Percentiles rank a stretch among this genome's conserved stretches.
These are phyloP conservation scores for Gopherus evgoodei DNA, from an alignment of 2,113 vertebrate genomes.

Conservation along the genomic window DNA sequence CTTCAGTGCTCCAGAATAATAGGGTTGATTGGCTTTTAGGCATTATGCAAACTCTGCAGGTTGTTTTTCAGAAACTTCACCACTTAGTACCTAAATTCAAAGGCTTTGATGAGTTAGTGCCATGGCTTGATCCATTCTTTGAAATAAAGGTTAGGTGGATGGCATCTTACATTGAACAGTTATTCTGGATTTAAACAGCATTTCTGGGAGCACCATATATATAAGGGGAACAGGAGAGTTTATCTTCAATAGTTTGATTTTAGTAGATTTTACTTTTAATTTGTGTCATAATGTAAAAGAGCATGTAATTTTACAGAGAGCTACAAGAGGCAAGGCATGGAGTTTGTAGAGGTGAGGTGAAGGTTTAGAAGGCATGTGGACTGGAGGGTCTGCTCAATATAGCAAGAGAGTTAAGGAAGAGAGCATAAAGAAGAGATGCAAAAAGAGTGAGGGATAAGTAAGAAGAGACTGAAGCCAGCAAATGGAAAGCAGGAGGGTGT, in stretches of 20 bases:
- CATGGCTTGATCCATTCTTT: neutral
- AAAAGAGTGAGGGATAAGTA: neutral
- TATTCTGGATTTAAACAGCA: neutral
- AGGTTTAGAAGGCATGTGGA: neutral
- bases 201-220: neutral
- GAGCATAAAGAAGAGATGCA: neutral
- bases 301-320: neutral
- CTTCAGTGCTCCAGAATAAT: neutral
- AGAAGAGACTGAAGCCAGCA: neutral
- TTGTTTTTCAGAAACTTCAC: conserved; percentile 12
- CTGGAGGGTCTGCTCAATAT: neutral
- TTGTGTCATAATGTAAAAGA: neutral
- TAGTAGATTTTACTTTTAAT: neutral
- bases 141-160: neutral
- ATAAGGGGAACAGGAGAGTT: neutral
- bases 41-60: neutral
- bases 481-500: neutral
- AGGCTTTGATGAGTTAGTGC: neutral
- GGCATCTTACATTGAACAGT: neutral
- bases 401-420: neutral
- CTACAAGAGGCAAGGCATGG: neutral
- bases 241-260: neutral
- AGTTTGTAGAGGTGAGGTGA: neutral
- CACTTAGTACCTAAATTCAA: neutral
- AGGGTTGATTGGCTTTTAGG: neutral